Evolutionary conservation across 2,888 invertebrate species (phyloP), one percentile per base, ranked within the genome.

Genomic region (Incurvaria masculella): DNA sequence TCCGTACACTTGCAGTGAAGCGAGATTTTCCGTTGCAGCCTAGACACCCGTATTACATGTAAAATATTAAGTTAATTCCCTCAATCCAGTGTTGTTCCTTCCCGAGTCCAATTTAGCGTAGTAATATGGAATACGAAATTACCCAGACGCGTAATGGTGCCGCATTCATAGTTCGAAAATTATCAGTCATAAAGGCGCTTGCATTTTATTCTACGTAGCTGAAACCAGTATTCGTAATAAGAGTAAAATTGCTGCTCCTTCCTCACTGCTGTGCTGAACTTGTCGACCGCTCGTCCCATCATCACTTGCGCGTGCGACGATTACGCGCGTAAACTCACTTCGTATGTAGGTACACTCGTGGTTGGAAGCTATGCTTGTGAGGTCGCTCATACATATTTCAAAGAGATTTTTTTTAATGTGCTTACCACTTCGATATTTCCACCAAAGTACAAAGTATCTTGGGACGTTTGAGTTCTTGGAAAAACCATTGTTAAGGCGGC

Each of bases 131-230:
- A 61, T 52, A 59, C 63, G 55, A 74, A 74, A 75, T 74, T 74
- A 66, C 73, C 66, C 67, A 62, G 14, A n/a, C 33, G 33, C 33
- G 68, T 74, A 75, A 74, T 73, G 70, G 65, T 69, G 53, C 64
- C 67, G 64, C 67, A 71, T 73, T 72, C 69, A 67, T 72, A 74
- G 72, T 73, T 73, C 68, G 67, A 64, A 75, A 72, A 75, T 76
- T 75, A 75, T 75, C 73, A 69, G 67, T 69, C 69, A 74, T 75
- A 75, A 74, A 75, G 66, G 62, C 61, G 60, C 57, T 64, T 65
- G 64, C 64, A 63, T 70, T 69, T 73, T 72, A 69, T 71, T 72
- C 62, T 65, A 64, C 62, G 64, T 60, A 63, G 63, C 63, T 62
- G 64, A 65, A 63, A 64, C 64, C 63, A 62, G 66, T 64, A 61